Evolutionary conservation across 2,797 vertebrate species (phyloP), one percentile per base, ranked within the genome.

Genomic region (Sebastes kiyomatsui): DNA sequence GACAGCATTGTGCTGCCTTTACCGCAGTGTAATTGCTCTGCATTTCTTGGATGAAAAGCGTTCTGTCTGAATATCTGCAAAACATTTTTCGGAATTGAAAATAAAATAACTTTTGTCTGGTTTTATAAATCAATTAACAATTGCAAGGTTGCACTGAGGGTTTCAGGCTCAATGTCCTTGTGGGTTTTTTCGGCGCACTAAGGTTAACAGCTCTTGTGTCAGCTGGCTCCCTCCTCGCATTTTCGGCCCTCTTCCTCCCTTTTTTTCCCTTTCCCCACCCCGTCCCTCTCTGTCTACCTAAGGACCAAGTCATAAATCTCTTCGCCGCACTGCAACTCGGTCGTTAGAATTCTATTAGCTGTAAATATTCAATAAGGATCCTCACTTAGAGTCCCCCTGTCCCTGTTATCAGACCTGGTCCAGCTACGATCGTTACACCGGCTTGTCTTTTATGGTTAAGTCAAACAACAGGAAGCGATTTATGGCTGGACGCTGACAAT

Each of bases 301-400:
- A 81, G 80, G 79, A 85, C 80, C 2, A 18, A 72, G 28, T 72
- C 78, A 76, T 94, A 90, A 92, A 94, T 93, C 91, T 91, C 33
- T 81, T 78, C 75, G 64, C 70, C 28, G 20, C 81, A 67, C 75
- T 80, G 67, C 86, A 90, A 86, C 82, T 35, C 60, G 66, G 86
- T 90, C 33, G 59, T 94, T 92, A 90, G 87, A 89, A 86, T 92
- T 92, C 87, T 90, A 88, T 93, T 92, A 93, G 89, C 88, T 93
- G 84, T 91, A 92, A 92, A 94, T 94, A 93, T 94, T 92, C 87
- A 90, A 87, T 90, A 90, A 92, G 87, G 83, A 77, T 76, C 59
- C 64, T 81, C 82, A 75, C 80, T 90, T 86, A 90, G 72, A 85
- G 77, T 76, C 77, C 72, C 72, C 64, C 56, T 67, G 83, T 85